A percentile compares a stretch with the other conserved stretches of the same genome.
Conservation (phyloP, 2,797 vertebrate genomes). For the Leucoraja ocellata region DNA sequence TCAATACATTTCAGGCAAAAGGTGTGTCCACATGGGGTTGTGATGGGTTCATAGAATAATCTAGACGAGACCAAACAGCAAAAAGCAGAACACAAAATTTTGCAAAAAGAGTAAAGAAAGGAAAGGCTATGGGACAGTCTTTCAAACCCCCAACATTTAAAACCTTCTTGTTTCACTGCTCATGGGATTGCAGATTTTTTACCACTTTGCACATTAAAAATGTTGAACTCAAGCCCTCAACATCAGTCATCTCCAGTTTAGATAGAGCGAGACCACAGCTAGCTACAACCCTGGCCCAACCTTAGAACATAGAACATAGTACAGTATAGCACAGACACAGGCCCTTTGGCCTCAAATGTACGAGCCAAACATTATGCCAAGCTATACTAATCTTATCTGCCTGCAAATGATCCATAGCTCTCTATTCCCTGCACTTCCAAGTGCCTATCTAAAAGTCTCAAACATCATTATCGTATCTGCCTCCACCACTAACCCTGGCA, state of each 20-base stretch:
- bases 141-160: not conserved
- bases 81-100: slow-evolving; percentile 49
- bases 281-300: slow-evolving; percentile 40
- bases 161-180: not conserved
- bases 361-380: no score
- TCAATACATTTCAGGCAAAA: slow-evolving; percentile 75
- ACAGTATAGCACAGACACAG: no score
- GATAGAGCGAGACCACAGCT: slow-evolving; percentile 10
- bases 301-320: not conserved
- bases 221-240: slow-evolving; percentile 29
- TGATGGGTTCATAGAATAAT: slow-evolving; percentile 71
- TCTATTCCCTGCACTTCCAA: no score
- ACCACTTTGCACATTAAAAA: not conserved
- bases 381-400: no score
- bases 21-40: slow-evolving; percentile 70
- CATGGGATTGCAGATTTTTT: not conserved
- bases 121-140: no score
- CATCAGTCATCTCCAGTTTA: not conserved
- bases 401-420: no score
- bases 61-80: slow-evolving; percentile 53
- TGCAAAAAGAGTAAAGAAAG: slow-evolving; percentile 42
- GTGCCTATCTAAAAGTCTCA: no score
- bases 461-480: no score
- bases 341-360: no score
- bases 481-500: no score